A percentile compares a stretch with the other conserved stretches of the same genome.
These are phyloP conservation scores for Tenrec ecaudatus DNA, from an alignment of 2,113 vertebrate species.

Conservation along the genomic window DNA sequence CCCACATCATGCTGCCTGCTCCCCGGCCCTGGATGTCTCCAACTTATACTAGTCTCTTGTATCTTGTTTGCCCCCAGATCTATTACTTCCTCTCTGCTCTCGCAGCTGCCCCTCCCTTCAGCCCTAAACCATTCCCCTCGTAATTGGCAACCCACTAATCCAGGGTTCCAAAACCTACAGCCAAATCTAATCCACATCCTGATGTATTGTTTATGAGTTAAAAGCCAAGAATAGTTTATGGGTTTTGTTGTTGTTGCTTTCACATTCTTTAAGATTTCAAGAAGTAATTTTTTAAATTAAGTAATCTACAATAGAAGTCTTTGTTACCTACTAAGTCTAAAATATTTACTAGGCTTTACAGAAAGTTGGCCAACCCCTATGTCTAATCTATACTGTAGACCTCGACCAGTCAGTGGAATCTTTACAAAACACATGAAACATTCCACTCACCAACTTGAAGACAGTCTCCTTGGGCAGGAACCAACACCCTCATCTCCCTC, in stretches of 20 bases:
- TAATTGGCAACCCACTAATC: too few relatives aligned
- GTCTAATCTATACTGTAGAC: background rate
- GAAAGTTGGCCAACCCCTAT: background rate
- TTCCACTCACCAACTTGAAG: background rate
- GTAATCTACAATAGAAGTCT: background rate
- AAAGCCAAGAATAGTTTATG: background rate
- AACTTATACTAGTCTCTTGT: too few relatives aligned
- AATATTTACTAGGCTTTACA: background rate
- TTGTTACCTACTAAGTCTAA: background rate
- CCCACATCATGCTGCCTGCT: background rate
- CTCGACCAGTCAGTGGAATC: background rate
- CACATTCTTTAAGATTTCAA: background rate
- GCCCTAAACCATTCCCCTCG: background rate
- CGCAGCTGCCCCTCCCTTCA: background rate
- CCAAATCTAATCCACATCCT: background rate
- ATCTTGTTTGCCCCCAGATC: background rate
- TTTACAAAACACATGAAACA: background rate
- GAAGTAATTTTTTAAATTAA: background rate
- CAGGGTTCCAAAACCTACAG: too few relatives aligned
- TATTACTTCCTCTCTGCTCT: background rate
- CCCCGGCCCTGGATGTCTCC: too few relatives aligned
- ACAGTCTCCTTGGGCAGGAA: background rate
- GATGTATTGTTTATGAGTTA: background rate
- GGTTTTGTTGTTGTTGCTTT: background rate
- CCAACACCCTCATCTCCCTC: background rate